A percentile compares a stretch with the other conserved stretches of the same genome.
phyloP scores from a whole-genome alignment of 1,140 invertebrate genomes.

The Drosophila tropicalis region DNA sequence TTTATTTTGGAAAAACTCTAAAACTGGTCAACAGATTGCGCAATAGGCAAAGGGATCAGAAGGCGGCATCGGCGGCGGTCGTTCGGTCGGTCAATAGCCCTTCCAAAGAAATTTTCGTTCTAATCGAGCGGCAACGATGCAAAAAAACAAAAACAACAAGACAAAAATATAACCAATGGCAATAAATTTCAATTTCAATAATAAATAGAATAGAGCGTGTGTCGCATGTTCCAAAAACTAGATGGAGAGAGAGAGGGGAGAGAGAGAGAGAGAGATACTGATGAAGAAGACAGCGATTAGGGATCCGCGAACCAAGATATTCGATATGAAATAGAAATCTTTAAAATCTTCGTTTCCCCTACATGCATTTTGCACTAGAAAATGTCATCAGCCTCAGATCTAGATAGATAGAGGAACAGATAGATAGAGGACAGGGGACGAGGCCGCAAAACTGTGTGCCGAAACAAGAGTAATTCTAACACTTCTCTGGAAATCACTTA shows the following conservation, averaged over 20 bases:
- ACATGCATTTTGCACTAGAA: slow-evolving; percentile 47
- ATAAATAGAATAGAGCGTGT: slow-evolving; percentile 5
- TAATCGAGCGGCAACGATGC: slow-evolving; percentile 18
- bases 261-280: too few relatives aligned
- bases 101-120: slow-evolving; percentile 7
- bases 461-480: slow-evolving; percentile 47
- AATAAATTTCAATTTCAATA: slow-evolving; percentile 19
- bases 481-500: slow-evolving; percentile 56
- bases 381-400: slow-evolving; percentile 49
- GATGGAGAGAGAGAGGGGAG: background rate
- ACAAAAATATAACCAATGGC: background rate
- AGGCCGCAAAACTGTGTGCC: slow-evolving; percentile 18
- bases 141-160: slow-evolving; percentile 10
- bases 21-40: slow-evolving; percentile 7
- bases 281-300: background rate
- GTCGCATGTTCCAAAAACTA: background rate
- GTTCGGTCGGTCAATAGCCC: background rate
- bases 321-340: slow-evolving; percentile 8
- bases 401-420: slow-evolving; percentile 4
- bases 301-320: slow-evolving; percentile 23
- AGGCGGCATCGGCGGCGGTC: background rate
- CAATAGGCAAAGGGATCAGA: too few relatives aligned
- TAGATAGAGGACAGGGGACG: background rate
- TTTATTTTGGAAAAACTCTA: background rate
- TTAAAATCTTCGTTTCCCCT: background rate